These are phyloP conservation scores for Forficula auricularia DNA, from an alignment of 1,140 invertebrate genomes.

Conservation along the genomic window DNA sequence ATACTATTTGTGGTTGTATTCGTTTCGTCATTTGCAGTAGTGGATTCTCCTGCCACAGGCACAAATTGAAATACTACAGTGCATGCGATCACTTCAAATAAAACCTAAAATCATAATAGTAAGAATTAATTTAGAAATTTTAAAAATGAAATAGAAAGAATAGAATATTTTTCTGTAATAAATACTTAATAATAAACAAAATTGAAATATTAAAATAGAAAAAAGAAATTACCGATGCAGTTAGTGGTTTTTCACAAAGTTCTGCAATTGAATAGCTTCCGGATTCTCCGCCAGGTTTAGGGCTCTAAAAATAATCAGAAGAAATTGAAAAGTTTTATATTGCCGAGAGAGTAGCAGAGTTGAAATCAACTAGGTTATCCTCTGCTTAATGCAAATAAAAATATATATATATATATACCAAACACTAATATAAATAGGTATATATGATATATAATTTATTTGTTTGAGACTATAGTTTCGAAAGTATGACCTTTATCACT, in stretches of 20 bases:
- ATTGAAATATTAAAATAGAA: not conserved
- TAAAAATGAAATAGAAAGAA: slow-evolving; percentile 18
- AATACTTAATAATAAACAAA: too few species aligned
- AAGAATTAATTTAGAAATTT: too few species aligned
- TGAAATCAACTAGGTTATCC: too few species aligned
- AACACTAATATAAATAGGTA: too few species aligned
- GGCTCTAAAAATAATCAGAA: slow-evolving; percentile 35
- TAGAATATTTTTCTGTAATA: not conserved
- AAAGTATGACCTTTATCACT: too few species aligned
- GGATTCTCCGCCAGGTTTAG: slow-evolving; percentile 47
- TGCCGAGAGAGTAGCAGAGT: too few species aligned
- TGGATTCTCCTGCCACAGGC: slow-evolving; percentile 23
- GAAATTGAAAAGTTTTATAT: too few species aligned
- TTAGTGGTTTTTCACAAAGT: slow-evolving; percentile 42
- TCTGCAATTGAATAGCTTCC: slow-evolving; percentile 42
- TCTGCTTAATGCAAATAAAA: too few species aligned
- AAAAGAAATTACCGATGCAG: slow-evolving; percentile 29
- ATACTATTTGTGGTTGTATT: too few species aligned
- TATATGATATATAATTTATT: too few species aligned
- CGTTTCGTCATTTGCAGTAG: slow-evolving; percentile 13
- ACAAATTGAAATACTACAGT: slow-evolving; percentile 80
- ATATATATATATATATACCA: too few species aligned
- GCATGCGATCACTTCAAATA: slow-evolving; percentile 64
- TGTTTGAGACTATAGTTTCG: too few species aligned
- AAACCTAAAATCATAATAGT: slow-evolving; percentile 43